Base-by-base conservation (phyloP, 2,797 vertebrate species). In the Trachops cirrhosus region DNA sequence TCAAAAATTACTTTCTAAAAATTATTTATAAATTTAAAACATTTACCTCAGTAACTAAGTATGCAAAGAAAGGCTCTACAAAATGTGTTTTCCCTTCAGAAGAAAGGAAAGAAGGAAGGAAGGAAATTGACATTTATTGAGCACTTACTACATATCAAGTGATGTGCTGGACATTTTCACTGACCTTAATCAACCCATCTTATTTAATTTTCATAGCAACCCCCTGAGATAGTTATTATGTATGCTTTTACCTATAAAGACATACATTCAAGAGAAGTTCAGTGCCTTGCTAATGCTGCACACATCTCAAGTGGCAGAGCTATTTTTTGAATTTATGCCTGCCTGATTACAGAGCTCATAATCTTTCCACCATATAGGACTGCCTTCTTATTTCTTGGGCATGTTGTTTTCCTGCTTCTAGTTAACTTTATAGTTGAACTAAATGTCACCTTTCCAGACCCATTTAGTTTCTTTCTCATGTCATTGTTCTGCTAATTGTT, bases 1-100 rank as follows among this genome's bases (percentile, higher is more conserved):
- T 93, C 74, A 93, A 91, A 96, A 96, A 89, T 96, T 90, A 92
- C 82, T 96, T 96, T 96, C 93, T 86, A 94, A 94, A 97, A 95
- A 86, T 96, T 94, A 93, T 94, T 95, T 96, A 68, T 88, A 90
- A 92, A 84, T 96, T 96, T 77, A 41, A 88, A 95, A 97, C 75
- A 71, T 44, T 91, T 52, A 93, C 86, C 77, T 86, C 44, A 71
- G 50, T 57, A 88, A 90, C 48, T 93, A 85, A 73, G 24, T 67
- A 62, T 75, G 41, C 37, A 78, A 84, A 34, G 50, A 68, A 75
- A 77, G n/a, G 0, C 9, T 86, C 59, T 82, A 94, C 18, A 39
- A 70, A 74, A 62, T 26, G 22, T n/a, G 19, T 50, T 94, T 96
- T 93, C 21, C 75, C 48, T 78, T 96, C 52, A 86, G 19, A 94